These are phyloP conservation scores for Mirza zaza DNA, from an alignment of 2,113 vertebrate genomes.

Conservation along the genomic window DNA sequence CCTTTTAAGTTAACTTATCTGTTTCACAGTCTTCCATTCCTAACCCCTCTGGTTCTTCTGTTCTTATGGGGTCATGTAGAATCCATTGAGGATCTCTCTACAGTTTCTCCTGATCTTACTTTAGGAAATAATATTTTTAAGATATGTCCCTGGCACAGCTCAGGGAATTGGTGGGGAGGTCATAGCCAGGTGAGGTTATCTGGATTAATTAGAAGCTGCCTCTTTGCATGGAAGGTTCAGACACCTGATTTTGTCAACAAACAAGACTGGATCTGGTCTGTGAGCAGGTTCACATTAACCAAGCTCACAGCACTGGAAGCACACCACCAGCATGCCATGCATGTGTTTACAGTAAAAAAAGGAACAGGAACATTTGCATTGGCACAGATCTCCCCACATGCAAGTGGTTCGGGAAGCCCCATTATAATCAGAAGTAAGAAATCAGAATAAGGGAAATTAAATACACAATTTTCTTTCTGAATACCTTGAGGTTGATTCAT, in stretches of 20 bases:
- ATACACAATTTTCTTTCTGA: constrained; percentile 42
- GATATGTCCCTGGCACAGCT: background rate
- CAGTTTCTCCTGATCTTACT: background rate
- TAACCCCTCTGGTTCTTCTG: background rate
- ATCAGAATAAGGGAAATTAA: constrained; percentile 39
- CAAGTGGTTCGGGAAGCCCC: background rate
- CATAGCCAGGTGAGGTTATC: background rate
- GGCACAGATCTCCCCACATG: background rate
- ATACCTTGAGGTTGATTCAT: background rate
- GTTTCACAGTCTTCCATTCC: background rate
- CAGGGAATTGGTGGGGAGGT: background rate
- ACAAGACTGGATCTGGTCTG: constrained; percentile 42
- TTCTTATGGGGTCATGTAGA: background rate
- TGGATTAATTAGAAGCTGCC: constrained; percentile 41
- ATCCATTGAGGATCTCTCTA: background rate
- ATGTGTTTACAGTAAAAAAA: background rate
- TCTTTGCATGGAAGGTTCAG: constrained; percentile 48
- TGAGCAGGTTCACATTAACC: background rate
- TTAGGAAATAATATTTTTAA: constrained; percentile 31
- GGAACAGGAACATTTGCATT: background rate
- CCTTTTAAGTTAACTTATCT: background rate
- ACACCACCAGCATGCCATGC: background rate
- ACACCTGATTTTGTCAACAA: constrained; percentile 54
- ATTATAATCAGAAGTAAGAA: constrained; percentile 6
- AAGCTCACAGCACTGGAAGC: background rate